A percentile compares a stretch with the other conserved stretches of the same genome.
These are phyloP conservation scores for Pseudorectes ferrugineus DNA, from an alignment of 2,113 vertebrate species.

Conservation along the genomic window DNA sequence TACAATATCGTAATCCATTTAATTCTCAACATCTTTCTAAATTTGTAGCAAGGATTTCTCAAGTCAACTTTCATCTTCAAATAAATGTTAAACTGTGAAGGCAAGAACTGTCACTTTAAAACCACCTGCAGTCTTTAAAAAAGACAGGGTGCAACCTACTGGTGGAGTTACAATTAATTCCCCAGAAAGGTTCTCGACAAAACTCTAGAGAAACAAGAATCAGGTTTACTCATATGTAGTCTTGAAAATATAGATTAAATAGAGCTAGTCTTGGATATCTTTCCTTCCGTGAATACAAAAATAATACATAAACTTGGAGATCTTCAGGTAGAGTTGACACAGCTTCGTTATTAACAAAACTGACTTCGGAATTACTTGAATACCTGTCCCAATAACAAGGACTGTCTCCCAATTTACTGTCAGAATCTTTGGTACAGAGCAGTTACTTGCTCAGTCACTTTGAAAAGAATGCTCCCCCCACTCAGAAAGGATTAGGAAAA, in stretches of 20 bases:
- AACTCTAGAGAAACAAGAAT: not conserved
- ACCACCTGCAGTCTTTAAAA: not conserved
- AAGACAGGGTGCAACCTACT: not conserved
- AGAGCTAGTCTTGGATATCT: not conserved
- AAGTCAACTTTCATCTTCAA: not conserved
- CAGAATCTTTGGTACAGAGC: not conserved
- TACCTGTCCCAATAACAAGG: not conserved
- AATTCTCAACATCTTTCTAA: not conserved
- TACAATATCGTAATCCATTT: not conserved
- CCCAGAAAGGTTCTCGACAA: not conserved
- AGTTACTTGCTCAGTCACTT: not conserved
- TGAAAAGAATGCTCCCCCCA: not conserved
- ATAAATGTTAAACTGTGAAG: not conserved
- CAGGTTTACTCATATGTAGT: accelerated
- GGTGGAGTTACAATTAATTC: not conserved
- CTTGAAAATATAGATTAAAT: not conserved
- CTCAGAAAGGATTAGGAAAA: not conserved
- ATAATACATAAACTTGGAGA: not conserved
- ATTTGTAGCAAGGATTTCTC: not conserved
- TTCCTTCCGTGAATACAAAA: not conserved
- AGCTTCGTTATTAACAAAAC: not conserved
- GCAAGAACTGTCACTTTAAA: not conserved
- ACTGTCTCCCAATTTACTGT: not conserved
- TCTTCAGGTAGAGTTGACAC: not conserved
- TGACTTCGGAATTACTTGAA: not conserved